Percentiles rank a stretch among this genome's conserved stretches.
Conservation (phyloP, 2,888 invertebrate species). For the Agriopis aurantiaria region DNA sequence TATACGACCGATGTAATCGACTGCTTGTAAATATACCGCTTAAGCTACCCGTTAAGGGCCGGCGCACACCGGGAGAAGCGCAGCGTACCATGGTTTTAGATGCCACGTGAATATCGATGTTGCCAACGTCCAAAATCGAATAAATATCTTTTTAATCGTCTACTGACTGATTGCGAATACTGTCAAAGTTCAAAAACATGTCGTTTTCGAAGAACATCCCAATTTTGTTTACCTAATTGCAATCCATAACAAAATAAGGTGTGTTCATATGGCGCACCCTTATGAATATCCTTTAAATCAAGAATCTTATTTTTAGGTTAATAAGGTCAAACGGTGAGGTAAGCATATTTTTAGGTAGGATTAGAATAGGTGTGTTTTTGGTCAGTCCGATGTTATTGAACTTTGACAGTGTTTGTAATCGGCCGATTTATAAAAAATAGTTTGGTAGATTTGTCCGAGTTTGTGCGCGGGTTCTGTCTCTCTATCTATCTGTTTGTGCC, state of each 20-base stretch:
- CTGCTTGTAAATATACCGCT: slow-evolving; percentile 45
- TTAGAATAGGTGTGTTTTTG: no score
- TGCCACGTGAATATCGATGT: not conserved
- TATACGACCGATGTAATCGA: slow-evolving; percentile 40
- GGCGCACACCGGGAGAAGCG: not conserved
- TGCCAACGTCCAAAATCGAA: not conserved
- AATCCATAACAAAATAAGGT: no score
- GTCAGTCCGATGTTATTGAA: not conserved
- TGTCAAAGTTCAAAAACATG: not conserved
- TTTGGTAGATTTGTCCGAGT: not conserved
- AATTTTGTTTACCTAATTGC: no score
- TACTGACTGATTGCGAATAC: not conserved
- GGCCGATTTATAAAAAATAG: not conserved
- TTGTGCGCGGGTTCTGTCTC: slow-evolving; percentile 19
- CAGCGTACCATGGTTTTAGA: not conserved
- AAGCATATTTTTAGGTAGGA: no score
- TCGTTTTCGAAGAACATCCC: not conserved
- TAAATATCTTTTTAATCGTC: not conserved
- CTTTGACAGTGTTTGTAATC: not conserved
- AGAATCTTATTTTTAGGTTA: no score
- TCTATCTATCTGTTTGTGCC: slow-evolving; percentile 38
- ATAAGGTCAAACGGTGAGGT: no score
- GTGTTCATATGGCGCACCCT: no score
- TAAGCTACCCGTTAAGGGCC: slow-evolving; percentile 28
- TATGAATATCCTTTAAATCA: no score